Conservation (phyloP, 2,888 invertebrate genomes). For the Trachelus stipa region DNA sequence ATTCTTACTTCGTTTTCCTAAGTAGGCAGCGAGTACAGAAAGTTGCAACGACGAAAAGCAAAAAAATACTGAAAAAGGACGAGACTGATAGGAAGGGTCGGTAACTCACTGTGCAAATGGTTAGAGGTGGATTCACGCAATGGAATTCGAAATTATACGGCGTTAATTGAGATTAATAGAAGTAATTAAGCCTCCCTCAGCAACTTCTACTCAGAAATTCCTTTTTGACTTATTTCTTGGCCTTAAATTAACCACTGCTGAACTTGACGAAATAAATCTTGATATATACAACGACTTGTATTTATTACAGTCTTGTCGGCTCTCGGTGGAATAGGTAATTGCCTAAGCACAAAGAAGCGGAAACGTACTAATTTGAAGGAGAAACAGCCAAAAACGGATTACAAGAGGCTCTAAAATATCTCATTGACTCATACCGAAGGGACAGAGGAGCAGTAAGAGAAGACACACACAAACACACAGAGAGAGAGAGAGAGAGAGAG, state of each 20-base stretch:
- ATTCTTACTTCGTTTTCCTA: conserved; percentile 20
- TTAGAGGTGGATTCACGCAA: conserved; percentile 3
- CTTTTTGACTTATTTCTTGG: conserved; percentile 22
- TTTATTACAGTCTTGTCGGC: conserved; percentile 13
- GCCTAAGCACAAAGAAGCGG: too few relatives aligned
- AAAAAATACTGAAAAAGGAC: conserved; percentile 3
- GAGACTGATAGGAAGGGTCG: background rate
- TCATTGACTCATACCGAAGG: too few relatives aligned
- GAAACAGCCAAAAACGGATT: too few relatives aligned
- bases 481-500: too few relatives aligned
- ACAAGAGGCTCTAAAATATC: too few relatives aligned
- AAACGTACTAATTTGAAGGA: background rate
- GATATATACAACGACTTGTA: conserved; percentile 10
- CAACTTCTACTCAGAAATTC: conserved; percentile 12
- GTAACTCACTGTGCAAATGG: conserved; percentile 4
- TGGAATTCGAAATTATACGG: conserved; percentile 21
- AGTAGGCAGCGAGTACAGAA: too few relatives aligned
- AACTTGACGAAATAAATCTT: conserved; percentile 21
- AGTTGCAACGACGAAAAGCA: background rate
- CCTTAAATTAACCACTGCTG: conserved; percentile 18
- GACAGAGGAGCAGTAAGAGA: background rate
- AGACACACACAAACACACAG: too few relatives aligned
- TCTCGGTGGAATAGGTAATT: conserved; percentile 6
- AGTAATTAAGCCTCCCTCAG: conserved; percentile 22
- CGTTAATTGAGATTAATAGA: conserved; percentile 24